Evolutionary conservation across 2,888 invertebrate species (phyloP), one percentile per base, ranked within the genome.

Genomic region (Drosophila atripex): DNA sequence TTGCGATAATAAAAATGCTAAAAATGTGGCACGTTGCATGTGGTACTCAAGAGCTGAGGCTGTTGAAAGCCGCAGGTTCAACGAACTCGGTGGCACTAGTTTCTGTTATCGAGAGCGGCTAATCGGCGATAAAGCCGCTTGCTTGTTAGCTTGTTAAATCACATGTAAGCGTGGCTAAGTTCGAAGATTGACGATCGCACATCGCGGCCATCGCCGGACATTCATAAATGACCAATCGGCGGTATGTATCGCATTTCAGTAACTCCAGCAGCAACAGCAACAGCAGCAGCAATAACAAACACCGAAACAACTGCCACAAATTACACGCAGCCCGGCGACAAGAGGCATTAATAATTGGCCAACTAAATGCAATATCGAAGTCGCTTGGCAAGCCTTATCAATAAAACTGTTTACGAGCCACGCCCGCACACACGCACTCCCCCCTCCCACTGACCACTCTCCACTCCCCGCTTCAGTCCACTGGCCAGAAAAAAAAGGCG

Each of bases 291-390:
- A 39, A n/a, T 21, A 56, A 28, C 66, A 49, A 35, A 39, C 45
- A 41, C 57, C 18, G 18, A 53, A 58, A 74, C 75, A 75, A 78
- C 84, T 78, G 84, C 80, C 80, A 84, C 86, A 80, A 82, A 84
- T 78, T 83, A 83, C 83, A 83, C 80, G 77, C 84, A 70, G 73
- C 12, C 51, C 71, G 54, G 71, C 76, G 74, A 80, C 84, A 82
- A 78, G 69, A 66, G 72, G 75, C 85, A 80, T 85, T 80, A 86
- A 85, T 86, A 84, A 86, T 84, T 80, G 73, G 70, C 57, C 39
- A 72, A 78, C 82, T 84, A 77, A 84, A 77, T 69, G 78, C 75
- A 71, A 76, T 69, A 78, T 86, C 78, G 78, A 72, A 76, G 80
- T 51, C 23, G 35, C 39, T 25, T 72, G 79, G 71, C 79, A 78